These are phyloP conservation scores for Leptobrachium leishanense DNA, from an alignment of 2,113 vertebrate genomes.

Conservation along the genomic window DNA sequence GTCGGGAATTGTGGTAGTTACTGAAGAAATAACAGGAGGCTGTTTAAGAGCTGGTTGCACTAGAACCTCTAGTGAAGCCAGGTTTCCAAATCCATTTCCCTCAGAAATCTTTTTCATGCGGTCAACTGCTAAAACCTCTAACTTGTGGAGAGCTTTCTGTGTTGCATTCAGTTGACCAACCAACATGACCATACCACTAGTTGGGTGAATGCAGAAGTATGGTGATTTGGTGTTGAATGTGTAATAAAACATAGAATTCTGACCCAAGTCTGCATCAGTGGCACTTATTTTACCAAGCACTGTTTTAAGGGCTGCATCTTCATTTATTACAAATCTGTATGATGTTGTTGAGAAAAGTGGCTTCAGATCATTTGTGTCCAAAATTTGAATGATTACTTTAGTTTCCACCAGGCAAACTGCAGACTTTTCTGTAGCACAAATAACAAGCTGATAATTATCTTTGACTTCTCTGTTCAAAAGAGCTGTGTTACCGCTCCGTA, in stretches of 20 bases:
- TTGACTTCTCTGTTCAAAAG: conserved; percentile 88
- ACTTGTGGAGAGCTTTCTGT: conserved; percentile 70
- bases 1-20: conserved; percentile 59
- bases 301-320: conserved; percentile 76
- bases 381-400: conserved; percentile 81
- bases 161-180: conserved; percentile 79
- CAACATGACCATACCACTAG: conserved; percentile 80
- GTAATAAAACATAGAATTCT: conserved; percentile 89
- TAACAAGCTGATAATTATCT: conserved; percentile 81
- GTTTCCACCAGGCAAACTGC: conserved; percentile 72
- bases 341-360: conserved; percentile 94
- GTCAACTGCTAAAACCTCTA: conserved; percentile 90
- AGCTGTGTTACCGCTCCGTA: conserved; percentile 79
- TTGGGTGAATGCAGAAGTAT: conserved; percentile 82
- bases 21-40: conserved; percentile 68
- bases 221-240: conserved; percentile 75
- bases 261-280: conserved; percentile 88
- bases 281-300: conserved; percentile 83
- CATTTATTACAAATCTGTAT: conserved; percentile 79
- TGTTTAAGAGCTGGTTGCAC: conserved; percentile 73
- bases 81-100: conserved; percentile 82
- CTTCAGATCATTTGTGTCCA: conserved; percentile 92
- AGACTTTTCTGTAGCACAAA: conserved; percentile 82
- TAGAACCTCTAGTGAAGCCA: conserved; percentile 74
- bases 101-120: conserved; percentile 85